Evolutionary conservation across 1,140 invertebrate species (phyloP).

Genomic region (Lordiphosa stackelbergi): DNA sequence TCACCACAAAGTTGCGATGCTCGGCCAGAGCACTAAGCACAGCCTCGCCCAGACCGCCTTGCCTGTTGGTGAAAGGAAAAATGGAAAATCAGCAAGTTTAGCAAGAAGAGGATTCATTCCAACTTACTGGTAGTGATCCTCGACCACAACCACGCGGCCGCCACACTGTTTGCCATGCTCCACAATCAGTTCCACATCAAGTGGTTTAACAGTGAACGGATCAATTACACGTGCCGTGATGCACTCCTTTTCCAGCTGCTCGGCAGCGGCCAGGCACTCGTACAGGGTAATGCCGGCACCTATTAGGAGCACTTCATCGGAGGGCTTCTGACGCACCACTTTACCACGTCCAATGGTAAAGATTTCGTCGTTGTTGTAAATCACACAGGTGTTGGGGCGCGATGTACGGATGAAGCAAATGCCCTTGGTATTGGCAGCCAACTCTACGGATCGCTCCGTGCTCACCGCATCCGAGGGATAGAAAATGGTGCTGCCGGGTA

Average conservation of each 20-base stretch:
- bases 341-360: conserved; percentile 90
- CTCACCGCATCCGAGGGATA: conserved; percentile 98
- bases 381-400: conserved; percentile 90
- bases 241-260: conserved; percentile 83
- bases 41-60: conserved; percentile 97
- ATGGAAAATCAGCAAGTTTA: not conserved
- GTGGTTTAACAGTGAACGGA: conserved; percentile 96
- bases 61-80: conserved; percentile 33
- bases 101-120: no score
- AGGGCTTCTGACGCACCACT: conserved; percentile 85
- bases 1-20: conserved; percentile 86
- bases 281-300: conserved; percentile 95
- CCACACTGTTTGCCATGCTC: conserved; percentile 88
- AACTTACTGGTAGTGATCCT: conserved; percentile 96
- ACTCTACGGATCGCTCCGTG: conserved; percentile 93
- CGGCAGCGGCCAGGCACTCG: conserved; percentile 92
- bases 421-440: conserved; percentile 96
- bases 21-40: conserved; percentile 88
- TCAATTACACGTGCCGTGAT: conserved; percentile 91
- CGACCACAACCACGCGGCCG: conserved; percentile 93
- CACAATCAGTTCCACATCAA: conserved; percentile 89
- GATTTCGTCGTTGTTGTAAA: conserved; percentile 92
- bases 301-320: conserved; percentile 91
- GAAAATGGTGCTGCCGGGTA: conserved; percentile 96
- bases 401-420: conserved; percentile 98